phyloP scores from a whole-genome alignment of 2,888 invertebrate species.

The Griposia aprilina region DNA sequence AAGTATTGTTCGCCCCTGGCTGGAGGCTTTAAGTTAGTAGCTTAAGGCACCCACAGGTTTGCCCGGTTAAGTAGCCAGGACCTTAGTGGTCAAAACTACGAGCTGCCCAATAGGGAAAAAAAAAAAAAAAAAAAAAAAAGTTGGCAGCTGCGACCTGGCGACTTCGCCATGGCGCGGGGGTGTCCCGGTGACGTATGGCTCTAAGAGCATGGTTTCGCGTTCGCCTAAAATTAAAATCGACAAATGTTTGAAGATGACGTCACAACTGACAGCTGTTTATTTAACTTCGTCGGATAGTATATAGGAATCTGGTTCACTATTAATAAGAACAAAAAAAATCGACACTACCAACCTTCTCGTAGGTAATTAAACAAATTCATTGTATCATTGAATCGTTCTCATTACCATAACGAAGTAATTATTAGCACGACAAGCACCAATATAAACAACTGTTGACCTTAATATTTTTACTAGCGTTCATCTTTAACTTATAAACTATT shows the following conservation, averaged over 20 bases:
- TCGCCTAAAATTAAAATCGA: background rate
- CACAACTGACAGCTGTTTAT: background rate
- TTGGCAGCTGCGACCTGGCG: no score
- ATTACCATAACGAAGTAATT: constrained; percentile 60
- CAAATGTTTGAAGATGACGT: background rate
- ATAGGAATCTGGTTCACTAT: background rate
- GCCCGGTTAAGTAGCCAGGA: no score
- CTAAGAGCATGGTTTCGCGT: no score
- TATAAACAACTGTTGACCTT: constrained; percentile 61
- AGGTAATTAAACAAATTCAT: constrained; percentile 23
- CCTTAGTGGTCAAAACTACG: no score
- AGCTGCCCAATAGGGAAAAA: no score
- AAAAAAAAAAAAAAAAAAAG: no score
- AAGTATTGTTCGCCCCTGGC: no score
- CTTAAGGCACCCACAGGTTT: no score
- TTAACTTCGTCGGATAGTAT: background rate
- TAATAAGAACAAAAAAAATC: background rate
- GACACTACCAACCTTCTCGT: constrained; percentile 2
- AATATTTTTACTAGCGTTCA: constrained; percentile 48
- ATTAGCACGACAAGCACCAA: constrained; percentile 66
- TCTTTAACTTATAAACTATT: constrained; percentile 16
- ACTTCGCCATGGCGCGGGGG: no score
- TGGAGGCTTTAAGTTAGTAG: no score
- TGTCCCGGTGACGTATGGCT: no score
- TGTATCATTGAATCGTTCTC: constrained; percentile 23